Conservation (phyloP, 2,113 vertebrate genomes). For the Columba livia region DNA sequence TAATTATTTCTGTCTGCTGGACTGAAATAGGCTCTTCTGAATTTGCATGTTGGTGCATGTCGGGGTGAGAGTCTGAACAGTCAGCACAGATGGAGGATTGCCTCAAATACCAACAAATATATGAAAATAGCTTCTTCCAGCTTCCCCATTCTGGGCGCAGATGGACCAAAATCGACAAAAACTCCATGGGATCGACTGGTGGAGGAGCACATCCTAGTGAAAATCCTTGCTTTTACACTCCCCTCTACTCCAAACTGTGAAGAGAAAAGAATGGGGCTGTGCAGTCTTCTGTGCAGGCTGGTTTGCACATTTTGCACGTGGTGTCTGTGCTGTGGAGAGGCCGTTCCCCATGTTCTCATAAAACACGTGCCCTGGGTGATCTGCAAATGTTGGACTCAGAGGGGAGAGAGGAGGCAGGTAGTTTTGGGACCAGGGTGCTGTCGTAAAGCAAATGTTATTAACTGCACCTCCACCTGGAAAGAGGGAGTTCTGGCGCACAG, state of each 20-base stretch:
- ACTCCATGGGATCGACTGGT: not conserved
- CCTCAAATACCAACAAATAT: not conserved
- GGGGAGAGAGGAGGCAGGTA: not conserved
- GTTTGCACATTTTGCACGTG: not conserved
- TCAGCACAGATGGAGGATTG: not conserved
- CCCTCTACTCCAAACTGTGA: not conserved
- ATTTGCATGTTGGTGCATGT: not conserved
- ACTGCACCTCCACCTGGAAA: not conserved
- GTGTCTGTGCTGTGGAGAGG: not conserved
- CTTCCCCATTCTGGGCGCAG: not conserved
- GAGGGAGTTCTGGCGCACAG: not conserved
- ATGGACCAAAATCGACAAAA: not conserved
- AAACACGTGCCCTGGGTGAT: accelerated
- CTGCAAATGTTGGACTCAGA: not conserved
- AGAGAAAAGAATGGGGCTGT: not conserved
- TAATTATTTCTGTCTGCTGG: constrained; percentile 14
- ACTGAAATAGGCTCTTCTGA: not conserved
- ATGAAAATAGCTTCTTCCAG: constrained; percentile 22
- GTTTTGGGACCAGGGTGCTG: not conserved
- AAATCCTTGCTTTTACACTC: not conserved
- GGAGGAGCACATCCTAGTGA: not conserved
- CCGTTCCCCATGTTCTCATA: no score
- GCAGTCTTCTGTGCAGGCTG: accelerated
- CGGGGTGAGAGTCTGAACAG: not conserved
- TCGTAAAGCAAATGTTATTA: not conserved